phyloP scores from a whole-genome alignment of 2,113 vertebrate genomes.

The Edolisoma coerulescens region DNA sequence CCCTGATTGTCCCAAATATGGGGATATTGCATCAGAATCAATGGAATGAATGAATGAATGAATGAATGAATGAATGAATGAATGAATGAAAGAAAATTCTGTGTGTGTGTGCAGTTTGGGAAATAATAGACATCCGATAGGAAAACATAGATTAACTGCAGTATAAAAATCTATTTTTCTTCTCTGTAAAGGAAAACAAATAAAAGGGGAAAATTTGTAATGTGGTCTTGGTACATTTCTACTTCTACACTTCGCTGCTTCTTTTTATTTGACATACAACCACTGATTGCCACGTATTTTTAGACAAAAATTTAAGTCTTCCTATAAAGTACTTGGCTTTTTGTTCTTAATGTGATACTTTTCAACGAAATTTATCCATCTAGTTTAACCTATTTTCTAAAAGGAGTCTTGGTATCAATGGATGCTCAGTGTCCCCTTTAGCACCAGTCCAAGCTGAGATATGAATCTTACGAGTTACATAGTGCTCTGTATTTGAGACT shows the following conservation, averaged over 20 bases:
- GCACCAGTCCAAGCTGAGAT: background rate
- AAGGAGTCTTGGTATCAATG: background rate
- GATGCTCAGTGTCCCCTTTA: background rate
- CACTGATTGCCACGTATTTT: background rate
- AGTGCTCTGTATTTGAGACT: background rate
- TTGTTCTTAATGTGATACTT: background rate
- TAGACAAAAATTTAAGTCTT: background rate
- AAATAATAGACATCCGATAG: background rate
- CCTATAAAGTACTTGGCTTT: background rate
- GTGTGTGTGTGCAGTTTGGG: background rate
- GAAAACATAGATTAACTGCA: background rate
- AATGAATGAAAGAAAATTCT: background rate
- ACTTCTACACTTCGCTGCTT: background rate
- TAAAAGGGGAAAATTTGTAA: background rate
- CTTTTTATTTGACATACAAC: background rate
- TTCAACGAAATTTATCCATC: background rate
- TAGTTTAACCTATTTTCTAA: background rate
- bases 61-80: no score
- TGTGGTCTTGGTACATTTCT: background rate
- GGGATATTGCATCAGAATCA: background rate
- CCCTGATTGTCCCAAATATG: background rate
- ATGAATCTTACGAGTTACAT: rapidly evolving
- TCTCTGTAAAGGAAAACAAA: background rate
- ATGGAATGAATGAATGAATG: background rate
- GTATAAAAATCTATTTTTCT: background rate